phyloP scores from a whole-genome alignment of 2,888 invertebrate species.

The Onchidella celtica region DNA sequence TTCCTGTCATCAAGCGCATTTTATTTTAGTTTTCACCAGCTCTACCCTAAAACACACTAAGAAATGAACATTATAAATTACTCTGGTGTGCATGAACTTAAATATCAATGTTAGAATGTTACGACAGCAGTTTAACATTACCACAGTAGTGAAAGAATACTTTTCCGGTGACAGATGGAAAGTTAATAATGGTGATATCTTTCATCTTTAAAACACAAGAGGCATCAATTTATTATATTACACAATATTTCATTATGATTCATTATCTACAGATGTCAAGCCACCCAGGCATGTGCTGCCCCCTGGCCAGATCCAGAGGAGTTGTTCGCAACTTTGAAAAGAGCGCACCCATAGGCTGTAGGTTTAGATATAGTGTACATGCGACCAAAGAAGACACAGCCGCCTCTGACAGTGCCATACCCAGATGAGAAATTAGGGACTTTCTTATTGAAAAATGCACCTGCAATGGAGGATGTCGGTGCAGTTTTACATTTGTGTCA shows the following conservation, averaged over 20 bases:
- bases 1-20: no score
- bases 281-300: background rate
- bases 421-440: background rate
- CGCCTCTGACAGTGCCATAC: background rate
- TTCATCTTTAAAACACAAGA: no score
- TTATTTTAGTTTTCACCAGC: no score
- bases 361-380: background rate
- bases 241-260: background rate
- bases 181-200: no score
- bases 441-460: background rate
- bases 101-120: no score
- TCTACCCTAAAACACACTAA: no score
- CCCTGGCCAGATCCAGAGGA: background rate
- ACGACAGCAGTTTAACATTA: no score
- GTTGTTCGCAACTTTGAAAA: background rate
- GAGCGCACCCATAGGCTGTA: background rate
- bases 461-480: background rate
- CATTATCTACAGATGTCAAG: background rate
- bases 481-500: background rate
- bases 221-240: background rate
- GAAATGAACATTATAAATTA: no score
- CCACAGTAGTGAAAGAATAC: no score
- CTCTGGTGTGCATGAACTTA: no score
- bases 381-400: background rate
- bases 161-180: no score